Base-by-base conservation (phyloP, 2,888 invertebrate genomes). In the Nemoura dubitans region DNA sequence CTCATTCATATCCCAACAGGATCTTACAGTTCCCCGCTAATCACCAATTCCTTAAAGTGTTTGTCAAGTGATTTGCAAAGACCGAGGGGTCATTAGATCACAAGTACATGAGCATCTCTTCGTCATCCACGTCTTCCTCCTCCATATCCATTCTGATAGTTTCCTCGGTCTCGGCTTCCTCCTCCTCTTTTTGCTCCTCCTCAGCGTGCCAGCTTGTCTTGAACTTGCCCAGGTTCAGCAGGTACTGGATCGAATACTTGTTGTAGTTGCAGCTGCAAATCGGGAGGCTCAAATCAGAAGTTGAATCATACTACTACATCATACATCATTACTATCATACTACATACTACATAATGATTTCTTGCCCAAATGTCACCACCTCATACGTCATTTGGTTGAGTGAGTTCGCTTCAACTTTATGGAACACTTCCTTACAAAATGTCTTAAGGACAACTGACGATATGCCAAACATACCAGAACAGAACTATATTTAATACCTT, bases 201-300 rank as follows among this genome's bases (percentile, higher is more conserved):
- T 89, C 88, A 82, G 92, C 91, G 27, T 89, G 89, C 88, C 92
- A 92, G 91, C 90, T 16, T 90, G 90, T 88, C 36, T 36, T 36
- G 36, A 92, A 90, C 80, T 92, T 91, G 14, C 93, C 94, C 0
- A 94, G 92, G 1, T 93, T 92, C 88, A 93, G 91, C 21, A 97
- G 92, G 89, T 95, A 96, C 81, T 94, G 93, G 88, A 97, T 93
- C 0, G 96, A 97, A 90, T 97, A 98, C 90, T 97, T 96, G 91
- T 98, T 98, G 91, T 96, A 97, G 90, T 98, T 97, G 91, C 97
- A 97, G 89, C 97, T 98, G 92, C 28, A 94, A 94, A 88, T 89
- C 88, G 89, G 83, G 88, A 86, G 88, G 88, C 36, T 43, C 28
- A 59, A 0, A 28, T 25, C 83, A 25, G 81, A 27, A 27, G 27